phyloP scores from a whole-genome alignment of 2,113 vertebrate genomes.

The Scytalopus superciliaris region DNA sequence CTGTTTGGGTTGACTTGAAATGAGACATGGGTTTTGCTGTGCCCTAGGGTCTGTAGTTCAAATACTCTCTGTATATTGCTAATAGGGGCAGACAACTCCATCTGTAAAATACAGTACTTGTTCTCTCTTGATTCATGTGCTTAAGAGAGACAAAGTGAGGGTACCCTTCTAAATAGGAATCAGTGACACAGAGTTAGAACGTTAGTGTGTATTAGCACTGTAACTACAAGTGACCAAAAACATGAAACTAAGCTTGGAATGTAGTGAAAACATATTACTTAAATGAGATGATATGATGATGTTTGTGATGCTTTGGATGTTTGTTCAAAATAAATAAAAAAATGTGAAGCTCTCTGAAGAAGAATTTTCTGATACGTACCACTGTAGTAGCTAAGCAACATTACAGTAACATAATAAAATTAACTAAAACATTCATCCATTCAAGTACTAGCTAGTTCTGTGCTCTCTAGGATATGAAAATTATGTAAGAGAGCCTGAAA shows the following conservation, averaged over 20 bases:
- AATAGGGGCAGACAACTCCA: not conserved
- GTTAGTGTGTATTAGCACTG: not conserved
- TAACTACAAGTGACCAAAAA: not conserved
- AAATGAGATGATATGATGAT: not conserved
- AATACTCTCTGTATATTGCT: not conserved
- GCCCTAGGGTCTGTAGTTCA: not conserved
- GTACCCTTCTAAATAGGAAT: not conserved
- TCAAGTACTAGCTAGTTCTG: not conserved
- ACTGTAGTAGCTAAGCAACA: not conserved
- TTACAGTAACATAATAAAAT: constrained; percentile 1
- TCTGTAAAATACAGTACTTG: not conserved
- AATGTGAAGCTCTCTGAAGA: not conserved
- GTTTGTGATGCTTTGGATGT: not conserved
- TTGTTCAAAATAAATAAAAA: not conserved
- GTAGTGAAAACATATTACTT: not conserved
- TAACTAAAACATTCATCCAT: constrained; percentile 17
- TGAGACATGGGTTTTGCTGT: not conserved
- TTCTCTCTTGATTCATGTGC: not conserved
- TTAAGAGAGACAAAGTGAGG: not conserved
- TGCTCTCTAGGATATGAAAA: not conserved
- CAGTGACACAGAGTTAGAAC: not conserved
- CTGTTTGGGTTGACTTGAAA: not conserved
- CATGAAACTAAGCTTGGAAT: not conserved
- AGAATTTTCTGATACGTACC: not conserved
- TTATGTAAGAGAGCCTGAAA: not conserved